Percentiles rank a stretch among this genome's conserved stretches.
phyloP scores from a whole-genome alignment of 2,113 vertebrate species.

The Gallinago jamesoni region DNA sequence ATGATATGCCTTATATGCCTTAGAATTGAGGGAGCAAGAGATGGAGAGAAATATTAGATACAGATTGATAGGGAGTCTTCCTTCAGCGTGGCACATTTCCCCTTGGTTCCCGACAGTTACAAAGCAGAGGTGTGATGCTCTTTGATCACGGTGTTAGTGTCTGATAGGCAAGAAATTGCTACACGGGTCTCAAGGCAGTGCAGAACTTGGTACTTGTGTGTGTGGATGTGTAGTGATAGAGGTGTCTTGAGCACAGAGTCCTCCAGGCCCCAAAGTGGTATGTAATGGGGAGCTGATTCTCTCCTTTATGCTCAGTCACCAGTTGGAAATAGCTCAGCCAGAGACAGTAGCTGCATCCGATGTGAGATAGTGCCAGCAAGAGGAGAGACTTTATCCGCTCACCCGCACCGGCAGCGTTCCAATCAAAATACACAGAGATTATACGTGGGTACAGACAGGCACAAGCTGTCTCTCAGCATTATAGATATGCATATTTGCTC shows the following conservation, averaged over 20 bases:
- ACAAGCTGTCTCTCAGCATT: constrained; percentile 16
- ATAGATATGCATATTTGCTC: constrained; percentile 5
- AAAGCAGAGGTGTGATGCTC: neutral
- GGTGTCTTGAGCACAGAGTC: neutral
- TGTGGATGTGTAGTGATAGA: neutral
- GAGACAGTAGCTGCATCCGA: neutral
- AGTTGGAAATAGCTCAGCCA: neutral
- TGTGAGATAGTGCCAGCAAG: neutral
- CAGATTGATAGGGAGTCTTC: neutral
- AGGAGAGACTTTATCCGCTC: neutral
- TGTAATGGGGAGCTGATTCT: neutral
- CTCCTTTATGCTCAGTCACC: neutral
- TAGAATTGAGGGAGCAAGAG: neutral
- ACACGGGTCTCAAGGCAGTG: neutral
- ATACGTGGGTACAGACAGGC: constrained; percentile 11
- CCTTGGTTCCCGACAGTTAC: neutral
- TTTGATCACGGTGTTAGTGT: neutral
- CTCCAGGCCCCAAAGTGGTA: neutral
- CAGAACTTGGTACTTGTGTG: neutral
- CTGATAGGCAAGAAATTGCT: neutral
- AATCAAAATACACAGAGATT: neutral
- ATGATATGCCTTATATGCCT: neutral
- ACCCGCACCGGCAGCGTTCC: neutral
- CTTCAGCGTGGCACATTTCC: neutral
- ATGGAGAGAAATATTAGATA: neutral